These are phyloP conservation scores for Poeciliopsis prolifica DNA, from an alignment of 2,113 vertebrate species.

Conservation along the genomic window DNA sequence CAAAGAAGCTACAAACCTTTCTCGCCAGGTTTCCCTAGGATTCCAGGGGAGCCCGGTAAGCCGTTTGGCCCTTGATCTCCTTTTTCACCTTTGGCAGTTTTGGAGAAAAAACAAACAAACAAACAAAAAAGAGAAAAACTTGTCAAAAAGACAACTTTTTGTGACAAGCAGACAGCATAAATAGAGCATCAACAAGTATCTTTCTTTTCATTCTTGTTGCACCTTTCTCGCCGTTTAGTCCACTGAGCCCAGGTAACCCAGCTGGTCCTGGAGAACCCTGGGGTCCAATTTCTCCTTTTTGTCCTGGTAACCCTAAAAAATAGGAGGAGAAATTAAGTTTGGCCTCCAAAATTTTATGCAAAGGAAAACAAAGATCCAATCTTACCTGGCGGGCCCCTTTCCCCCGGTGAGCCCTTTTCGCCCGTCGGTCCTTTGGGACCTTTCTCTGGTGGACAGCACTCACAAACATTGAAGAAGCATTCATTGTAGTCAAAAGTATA, in stretches of 20 bases:
- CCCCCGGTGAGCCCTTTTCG: conserved; percentile 78
- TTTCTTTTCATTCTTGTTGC: conserved; percentile 14
- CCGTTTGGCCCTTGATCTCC: conserved; percentile 87
- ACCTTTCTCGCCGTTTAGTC: conserved; percentile 89
- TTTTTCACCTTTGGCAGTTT: conserved; percentile 82
- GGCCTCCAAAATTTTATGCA: background rate
- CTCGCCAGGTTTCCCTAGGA: conserved; percentile 86
- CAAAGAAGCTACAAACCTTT: conserved; percentile 78
- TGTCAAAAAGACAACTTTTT: conserved; percentile 11
- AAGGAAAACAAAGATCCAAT: background rate
- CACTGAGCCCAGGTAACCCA: conserved; percentile 82
- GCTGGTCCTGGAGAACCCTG: conserved; percentile 75
- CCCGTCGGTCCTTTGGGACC: conserved; percentile 83
- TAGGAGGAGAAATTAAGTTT: background rate
- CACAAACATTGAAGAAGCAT: conserved; percentile 92
- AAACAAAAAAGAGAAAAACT: conserved; percentile 39
- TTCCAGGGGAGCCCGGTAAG: conserved; percentile 82
- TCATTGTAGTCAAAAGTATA: conserved; percentile 84
- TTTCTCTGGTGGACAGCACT: conserved; percentile 83
- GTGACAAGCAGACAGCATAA: conserved; percentile 24
- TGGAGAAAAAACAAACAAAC: conserved; percentile 30
- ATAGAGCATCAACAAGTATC: conserved; percentile 20
- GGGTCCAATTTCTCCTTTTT: conserved; percentile 81
- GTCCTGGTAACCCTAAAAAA: conserved; percentile 83
- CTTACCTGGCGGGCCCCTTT: conserved; percentile 82